phyloP scores from a whole-genome alignment of 1,140 invertebrate species.

The Trissolcus basalis region DNA sequence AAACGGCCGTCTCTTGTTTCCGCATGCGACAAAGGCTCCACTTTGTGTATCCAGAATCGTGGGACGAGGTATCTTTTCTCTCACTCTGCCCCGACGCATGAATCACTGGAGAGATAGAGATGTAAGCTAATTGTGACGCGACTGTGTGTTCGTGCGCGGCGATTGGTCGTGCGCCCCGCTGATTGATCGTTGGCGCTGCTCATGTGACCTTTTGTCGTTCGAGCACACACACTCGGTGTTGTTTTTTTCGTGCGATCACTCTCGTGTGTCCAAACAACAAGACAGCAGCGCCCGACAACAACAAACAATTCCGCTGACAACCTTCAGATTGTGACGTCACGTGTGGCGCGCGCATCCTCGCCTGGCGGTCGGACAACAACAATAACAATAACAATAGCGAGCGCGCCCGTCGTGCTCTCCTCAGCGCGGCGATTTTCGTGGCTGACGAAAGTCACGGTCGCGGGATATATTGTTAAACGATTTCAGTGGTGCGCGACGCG shows the following conservation, averaged over 20 bases:
- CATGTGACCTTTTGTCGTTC: conserved; percentile 68
- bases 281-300: conserved; percentile 11
- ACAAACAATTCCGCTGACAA: conserved; percentile 9
- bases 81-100: neutral
- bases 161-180: conserved; percentile 52
- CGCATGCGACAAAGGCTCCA: neutral
- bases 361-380: neutral
- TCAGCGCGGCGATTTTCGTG: conserved; percentile 13
- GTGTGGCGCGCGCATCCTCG: neutral
- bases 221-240: conserved; percentile 58
- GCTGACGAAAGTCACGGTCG: conserved; percentile 15
- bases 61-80: conserved; percentile 5
- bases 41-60: conserved; percentile 16
- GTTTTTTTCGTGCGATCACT: conserved; percentile 58
- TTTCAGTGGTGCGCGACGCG: conserved; percentile 6
- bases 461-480: no score
- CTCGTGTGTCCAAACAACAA: conserved; percentile 67
- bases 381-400: conserved; percentile 11
- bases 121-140: neutral
- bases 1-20: neutral
- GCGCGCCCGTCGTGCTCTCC: conserved; percentile 1
- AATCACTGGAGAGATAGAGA: neutral
- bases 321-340: conserved; percentile 20
- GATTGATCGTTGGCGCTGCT: conserved; percentile 63
- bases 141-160: neutral